phyloP scores from a whole-genome alignment of 2,888 invertebrate species.

The Ophonus ardosiacus region DNA sequence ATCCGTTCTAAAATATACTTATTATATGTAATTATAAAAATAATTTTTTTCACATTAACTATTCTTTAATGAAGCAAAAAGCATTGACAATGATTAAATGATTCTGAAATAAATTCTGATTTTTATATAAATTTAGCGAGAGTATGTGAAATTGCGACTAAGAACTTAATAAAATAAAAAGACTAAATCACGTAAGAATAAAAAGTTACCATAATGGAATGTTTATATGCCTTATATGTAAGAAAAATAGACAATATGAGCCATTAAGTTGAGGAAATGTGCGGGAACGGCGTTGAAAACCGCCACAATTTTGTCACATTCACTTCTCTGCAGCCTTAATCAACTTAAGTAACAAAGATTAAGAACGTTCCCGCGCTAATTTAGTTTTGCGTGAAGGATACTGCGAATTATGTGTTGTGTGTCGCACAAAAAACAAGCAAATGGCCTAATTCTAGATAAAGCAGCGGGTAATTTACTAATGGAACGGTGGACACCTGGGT shows the following conservation, averaged over 20 bases:
- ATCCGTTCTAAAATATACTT: too few relatives aligned
- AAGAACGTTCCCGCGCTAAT: constrained; percentile 49
- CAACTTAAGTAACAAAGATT: constrained; percentile 56
- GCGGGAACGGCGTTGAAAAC: constrained; percentile 7
- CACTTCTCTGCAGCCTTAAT: constrained; percentile 47
- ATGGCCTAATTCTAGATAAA: constrained; percentile 53
- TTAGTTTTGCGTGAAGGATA: constrained; percentile 55
- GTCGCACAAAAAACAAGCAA: constrained; percentile 53
- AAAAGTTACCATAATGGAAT: not conserved
- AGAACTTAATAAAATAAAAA: not conserved
- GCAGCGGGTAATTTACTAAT: constrained; percentile 54
- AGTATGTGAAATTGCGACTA: not conserved
- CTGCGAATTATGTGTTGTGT: constrained; percentile 52
- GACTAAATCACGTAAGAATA: not conserved
- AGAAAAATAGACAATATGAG: constrained; percentile 36
- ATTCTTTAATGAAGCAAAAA: too few relatives aligned
- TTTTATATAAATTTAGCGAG: too few relatives aligned
- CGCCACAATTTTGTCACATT: constrained; percentile 7
- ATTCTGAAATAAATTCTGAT: too few relatives aligned
- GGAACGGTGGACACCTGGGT: constrained; percentile 55
- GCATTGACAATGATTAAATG: too few relatives aligned
- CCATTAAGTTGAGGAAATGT: not conserved
- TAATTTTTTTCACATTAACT: too few relatives aligned
- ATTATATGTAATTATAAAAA: too few relatives aligned
- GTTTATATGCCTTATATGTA: not conserved